Evolutionary conservation across 2,797 vertebrate species (phyloP), one percentile per base, ranked within the genome.

Genomic region (Micromesistius poutassou): DNA sequence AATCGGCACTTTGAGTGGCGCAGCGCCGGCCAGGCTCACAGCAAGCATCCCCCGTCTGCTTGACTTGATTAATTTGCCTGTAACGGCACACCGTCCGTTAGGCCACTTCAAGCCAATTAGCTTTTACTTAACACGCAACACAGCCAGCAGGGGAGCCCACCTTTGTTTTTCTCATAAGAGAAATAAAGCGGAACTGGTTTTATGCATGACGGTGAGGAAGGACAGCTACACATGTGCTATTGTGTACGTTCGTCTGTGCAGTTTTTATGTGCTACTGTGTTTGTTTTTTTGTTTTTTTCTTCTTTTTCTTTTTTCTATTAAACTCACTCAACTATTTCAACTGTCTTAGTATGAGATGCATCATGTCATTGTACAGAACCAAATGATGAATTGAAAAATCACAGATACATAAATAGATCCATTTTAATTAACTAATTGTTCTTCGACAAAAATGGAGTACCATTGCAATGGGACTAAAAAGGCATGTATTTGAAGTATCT

Each of bases 41-140:
- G 89, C 89, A 88, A 88, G 91, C 90, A 79, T 76, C 86, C 81
- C 80, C 78, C 19, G 88, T 85, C 82, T 76, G 80, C 82, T 76
- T 78, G 83, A 86, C 86, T 88, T 84, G 81, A 79, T 89, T 90
- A 87, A 83, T 81, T 91, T 88, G 86, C 84, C 89, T 87, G 87
- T 87, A 90, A 92, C 89, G 71, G 75, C 86, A 90, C 88, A 91
- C 91, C 76, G 77, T 87, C 42, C 10, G 75, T 88, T 91, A 87
- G 90, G 87, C 87, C 87, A 91, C 83, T 90, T 91, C 78, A 80
- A 81, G 78, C 91, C 88, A 90, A 93, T 93, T 92, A 92, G 81
- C 77, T 89, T 38, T 90, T 86, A 80, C 84, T 91, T 90, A 79
- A 89, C 90, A 91, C 78, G 85, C 88, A 92, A 90, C 87, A 88